Evolutionary conservation across 2,113 vertebrate species (phyloP), one percentile per base, ranked within the genome.

Genomic region (Procapra przewalskii): DNA sequence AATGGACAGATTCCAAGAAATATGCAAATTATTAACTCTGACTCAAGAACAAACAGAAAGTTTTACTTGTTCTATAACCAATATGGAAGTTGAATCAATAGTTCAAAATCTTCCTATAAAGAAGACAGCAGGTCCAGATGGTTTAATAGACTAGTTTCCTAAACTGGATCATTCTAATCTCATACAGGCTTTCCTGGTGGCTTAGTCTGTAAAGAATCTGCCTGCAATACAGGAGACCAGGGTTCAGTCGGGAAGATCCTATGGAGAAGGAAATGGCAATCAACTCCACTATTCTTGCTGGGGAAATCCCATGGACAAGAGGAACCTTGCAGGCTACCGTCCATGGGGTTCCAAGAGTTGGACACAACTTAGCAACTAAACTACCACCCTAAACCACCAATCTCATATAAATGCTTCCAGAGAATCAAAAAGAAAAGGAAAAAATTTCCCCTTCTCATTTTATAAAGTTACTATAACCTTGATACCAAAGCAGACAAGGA

Each of bases 1-100:
- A 95, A 88, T 60, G 80, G 54, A 90, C 7, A 71, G n/a, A 95
- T 85, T 67, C 50, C 67, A 93, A 95, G 67, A 95, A 93, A 97
- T 62, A 25, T 36, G 14, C 33, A 96, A 92, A 88, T 50, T 83
- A 91, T 33, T 62, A 84, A 94, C 83, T 83, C 11, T 80, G 33
- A 89, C n/a, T 67, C 27, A 57, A 85, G 33, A 88, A 89, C 50
- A 85, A 89, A 89, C 55, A 79, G 13, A 96, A 91, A 92, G 19
- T 4, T 89, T 88, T 88, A 54, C 59, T 81, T 62, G 48, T 45
- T 89, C 31, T 36, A 62, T 33, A 92, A 40, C 31, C 52, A 54
- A 88, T 40, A 75, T 0, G 79, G 79, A 97, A 79, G 88, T 29
- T 43, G 15, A 92, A 79, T 80, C 31, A 95, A 88, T 7, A 29